A percentile compares a stretch with the other conserved stretches of the same genome.
Evolutionary conservation across 2,888 invertebrate species (phyloP).

Genomic region (Operophtera brumata): DNA sequence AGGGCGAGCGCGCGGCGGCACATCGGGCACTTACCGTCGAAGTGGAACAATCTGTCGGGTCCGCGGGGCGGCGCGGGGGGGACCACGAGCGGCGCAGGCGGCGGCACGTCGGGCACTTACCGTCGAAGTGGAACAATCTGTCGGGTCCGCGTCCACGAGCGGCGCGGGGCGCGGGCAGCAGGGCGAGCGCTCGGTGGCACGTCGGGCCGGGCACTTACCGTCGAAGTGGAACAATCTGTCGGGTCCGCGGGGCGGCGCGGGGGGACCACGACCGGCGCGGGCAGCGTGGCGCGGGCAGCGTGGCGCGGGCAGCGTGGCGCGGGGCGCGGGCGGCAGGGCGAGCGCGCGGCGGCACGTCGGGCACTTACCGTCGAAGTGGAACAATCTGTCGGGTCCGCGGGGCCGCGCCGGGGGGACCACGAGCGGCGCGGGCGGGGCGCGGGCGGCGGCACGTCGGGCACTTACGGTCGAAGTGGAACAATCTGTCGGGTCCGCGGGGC

Average conservation of each 20-base stretch:
- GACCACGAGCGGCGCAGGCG: slow-evolving; percentile 84
- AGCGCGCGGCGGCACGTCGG: no score
- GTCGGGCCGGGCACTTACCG: no score
- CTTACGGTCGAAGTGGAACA: slow-evolving; percentile 87
- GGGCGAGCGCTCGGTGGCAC: slow-evolving; percentile 75
- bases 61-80: background rate
- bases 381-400: no score
- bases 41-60: slow-evolving; percentile 84
- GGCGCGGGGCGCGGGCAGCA: slow-evolving; percentile 81
- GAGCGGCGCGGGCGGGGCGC: slow-evolving; percentile 79
- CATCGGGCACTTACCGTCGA: no score
- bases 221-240: slow-evolving; percentile 87
- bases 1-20: slow-evolving; percentile 81
- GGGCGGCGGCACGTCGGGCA: no score
- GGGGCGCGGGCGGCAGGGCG: slow-evolving; percentile 83
- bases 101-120: no score
- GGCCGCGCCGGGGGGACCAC: slow-evolving; percentile 75
- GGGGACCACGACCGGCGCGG: slow-evolving; percentile 85
- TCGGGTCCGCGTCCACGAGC: no score
- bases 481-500: slow-evolving; percentile 71
- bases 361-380: no score
- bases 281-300: no score
- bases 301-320: no score
- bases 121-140: no score
- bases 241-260: slow-evolving; percentile 26